Evolutionary conservation across 2,888 invertebrate species (phyloP).

Genomic region (Ormyrus rosae): DNA sequence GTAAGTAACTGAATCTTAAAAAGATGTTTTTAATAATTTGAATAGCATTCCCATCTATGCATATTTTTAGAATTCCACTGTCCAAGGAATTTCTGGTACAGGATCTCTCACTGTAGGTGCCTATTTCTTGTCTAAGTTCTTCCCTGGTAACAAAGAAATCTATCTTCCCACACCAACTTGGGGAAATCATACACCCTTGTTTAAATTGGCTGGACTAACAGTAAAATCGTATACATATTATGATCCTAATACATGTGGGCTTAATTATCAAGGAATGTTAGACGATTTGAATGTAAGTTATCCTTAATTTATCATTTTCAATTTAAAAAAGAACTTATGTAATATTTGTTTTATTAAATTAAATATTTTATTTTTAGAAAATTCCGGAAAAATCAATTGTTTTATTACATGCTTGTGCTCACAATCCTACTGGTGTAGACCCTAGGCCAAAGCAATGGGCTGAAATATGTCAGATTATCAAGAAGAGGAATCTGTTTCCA

Average conservation of each 20-base stretch:
- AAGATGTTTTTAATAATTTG: slow-evolving; percentile 9
- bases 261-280: slow-evolving; percentile 92
- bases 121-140: slow-evolving; percentile 89
- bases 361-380: slow-evolving; percentile 81
- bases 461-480: slow-evolving; percentile 89
- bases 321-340: neutral
- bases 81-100: slow-evolving; percentile 96
- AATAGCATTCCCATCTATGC: neutral
- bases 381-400: slow-evolving; percentile 94
- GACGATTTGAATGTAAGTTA: slow-evolving; percentile 89
- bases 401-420: slow-evolving; percentile 97
- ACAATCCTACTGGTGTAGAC: slow-evolving; percentile 98
- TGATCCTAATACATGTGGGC: slow-evolving; percentile 93
- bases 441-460: slow-evolving; percentile 93
- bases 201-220: slow-evolving; percentile 90
- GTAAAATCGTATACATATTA: slow-evolving; percentile 96
- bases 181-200: slow-evolving; percentile 98
- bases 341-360: slow-evolving; percentile 36
- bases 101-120: slow-evolving; percentile 96
- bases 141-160: slow-evolving; percentile 86
- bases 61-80: slow-evolving; percentile 80
- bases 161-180: slow-evolving; percentile 96
- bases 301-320: neutral
- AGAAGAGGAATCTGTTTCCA: slow-evolving; percentile 88
- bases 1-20: slow-evolving; percentile 77